These are phyloP conservation scores for Drosophila melanogaster DNA, from an alignment of 1,140 invertebrate genomes.

Conservation along the genomic window DNA sequence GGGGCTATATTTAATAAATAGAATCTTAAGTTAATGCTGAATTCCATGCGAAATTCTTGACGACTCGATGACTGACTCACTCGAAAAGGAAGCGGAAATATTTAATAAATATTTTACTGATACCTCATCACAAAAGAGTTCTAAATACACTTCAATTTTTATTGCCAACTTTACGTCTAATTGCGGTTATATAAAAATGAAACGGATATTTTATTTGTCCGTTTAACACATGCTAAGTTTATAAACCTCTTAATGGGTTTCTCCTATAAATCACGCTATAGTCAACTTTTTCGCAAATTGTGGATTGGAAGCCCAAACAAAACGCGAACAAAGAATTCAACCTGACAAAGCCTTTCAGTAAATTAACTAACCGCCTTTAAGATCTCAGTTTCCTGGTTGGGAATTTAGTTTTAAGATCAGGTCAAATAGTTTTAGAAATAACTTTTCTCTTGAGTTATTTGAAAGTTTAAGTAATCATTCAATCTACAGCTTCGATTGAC, in stretches of 20 bases:
- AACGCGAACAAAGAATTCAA: slow-evolving; percentile 24
- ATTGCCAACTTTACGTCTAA: slow-evolving; percentile 17
- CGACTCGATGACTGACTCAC: slow-evolving; percentile 36
- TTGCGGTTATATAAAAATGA: slow-evolving; percentile 44
- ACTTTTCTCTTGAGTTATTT: slow-evolving; percentile 10
- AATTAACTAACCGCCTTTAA: slow-evolving; percentile 33
- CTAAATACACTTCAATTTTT: slow-evolving; percentile 17
- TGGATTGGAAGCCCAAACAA: slow-evolving; percentile 15
- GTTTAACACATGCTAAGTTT: slow-evolving; percentile 47
- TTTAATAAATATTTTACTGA: slow-evolving; percentile 18
- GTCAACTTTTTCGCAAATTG: slow-evolving; percentile 27
- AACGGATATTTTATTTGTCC: slow-evolving; percentile 42
- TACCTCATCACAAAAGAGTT: slow-evolving; percentile 22
- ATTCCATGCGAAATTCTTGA: slow-evolving; percentile 38
- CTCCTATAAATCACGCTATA: slow-evolving; percentile 42
- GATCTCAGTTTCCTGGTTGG: slow-evolving; percentile 35
- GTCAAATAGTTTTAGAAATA: slow-evolving; percentile 6
- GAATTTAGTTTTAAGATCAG: slow-evolving; percentile 5
- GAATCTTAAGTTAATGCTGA: slow-evolving; percentile 24
- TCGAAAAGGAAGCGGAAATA: slow-evolving; percentile 32
- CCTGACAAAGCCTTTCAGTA: slow-evolving; percentile 28
- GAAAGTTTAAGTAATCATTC: too few species aligned
- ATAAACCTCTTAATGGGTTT: slow-evolving; percentile 48
- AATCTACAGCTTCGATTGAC: not conserved
- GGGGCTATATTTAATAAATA: slow-evolving; percentile 2